Percentiles rank a stretch among this genome's conserved stretches.
These are phyloP conservation scores for Tuberolachnus salignus DNA, from an alignment of 2,888 invertebrate species.

Conservation along the genomic window DNA sequence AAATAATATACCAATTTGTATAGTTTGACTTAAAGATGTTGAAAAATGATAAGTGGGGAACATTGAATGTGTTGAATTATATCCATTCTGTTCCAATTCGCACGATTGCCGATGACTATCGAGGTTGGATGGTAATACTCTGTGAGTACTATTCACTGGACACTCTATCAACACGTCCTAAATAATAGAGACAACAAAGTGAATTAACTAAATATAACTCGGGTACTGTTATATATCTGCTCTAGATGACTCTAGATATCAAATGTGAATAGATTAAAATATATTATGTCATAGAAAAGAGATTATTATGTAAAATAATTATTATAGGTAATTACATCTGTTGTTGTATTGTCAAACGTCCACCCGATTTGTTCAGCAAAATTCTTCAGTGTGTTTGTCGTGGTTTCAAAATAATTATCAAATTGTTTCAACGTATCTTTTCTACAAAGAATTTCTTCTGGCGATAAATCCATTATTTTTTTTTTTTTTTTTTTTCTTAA, in stretches of 20 bases:
- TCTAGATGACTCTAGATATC: too few species aligned
- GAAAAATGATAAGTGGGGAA: slow-evolving; percentile 62
- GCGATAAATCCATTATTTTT: slow-evolving; percentile 15
- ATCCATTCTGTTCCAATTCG: slow-evolving; percentile 64
- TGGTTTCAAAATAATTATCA: slow-evolving; percentile 10
- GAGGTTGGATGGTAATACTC: slow-evolving; percentile 63
- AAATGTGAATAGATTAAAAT: too few species aligned
- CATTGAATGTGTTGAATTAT: slow-evolving; percentile 63
- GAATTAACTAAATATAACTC: not conserved
- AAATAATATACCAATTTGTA: slow-evolving; percentile 50
- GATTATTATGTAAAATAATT: too few species aligned
- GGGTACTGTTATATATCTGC: too few species aligned
- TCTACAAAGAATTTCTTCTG: slow-evolving; percentile 10
- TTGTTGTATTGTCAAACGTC: slow-evolving; percentile 13
- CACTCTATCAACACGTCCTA: slow-evolving; percentile 47
- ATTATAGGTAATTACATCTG: slow-evolving; percentile 10
- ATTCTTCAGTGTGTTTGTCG: not conserved
- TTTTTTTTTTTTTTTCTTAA: too few species aligned
- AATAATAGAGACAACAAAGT: slow-evolving; percentile 4
- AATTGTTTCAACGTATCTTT: slow-evolving; percentile 15
- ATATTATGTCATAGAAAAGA: too few species aligned
- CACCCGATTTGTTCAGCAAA: slow-evolving; percentile 24
- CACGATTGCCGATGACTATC: slow-evolving; percentile 65
- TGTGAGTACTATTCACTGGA: slow-evolving; percentile 64
- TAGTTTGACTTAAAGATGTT: slow-evolving; percentile 17